phyloP scores from a whole-genome alignment of 2,888 invertebrate genomes.

The Amphipyra tragopoginis region DNA sequence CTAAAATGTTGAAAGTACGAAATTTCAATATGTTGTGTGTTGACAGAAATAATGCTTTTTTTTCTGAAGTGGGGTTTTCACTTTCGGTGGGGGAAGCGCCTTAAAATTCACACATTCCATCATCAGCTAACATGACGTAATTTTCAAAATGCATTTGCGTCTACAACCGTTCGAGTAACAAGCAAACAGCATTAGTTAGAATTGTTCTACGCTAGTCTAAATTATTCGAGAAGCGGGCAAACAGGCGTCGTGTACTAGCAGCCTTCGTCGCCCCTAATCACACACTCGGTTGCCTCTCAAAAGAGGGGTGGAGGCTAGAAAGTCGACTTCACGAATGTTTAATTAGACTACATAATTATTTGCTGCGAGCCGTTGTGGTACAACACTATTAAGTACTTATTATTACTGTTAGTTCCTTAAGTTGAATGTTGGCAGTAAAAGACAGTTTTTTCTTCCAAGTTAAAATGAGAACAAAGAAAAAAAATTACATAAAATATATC shows the following conservation, averaged over 20 bases:
- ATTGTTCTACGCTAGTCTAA: slow-evolving; percentile 47
- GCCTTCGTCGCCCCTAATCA: slow-evolving; percentile 79
- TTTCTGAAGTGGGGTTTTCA: too few relatives aligned
- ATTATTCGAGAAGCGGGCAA: slow-evolving; percentile 55
- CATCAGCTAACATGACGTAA: background rate
- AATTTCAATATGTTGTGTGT: too few relatives aligned
- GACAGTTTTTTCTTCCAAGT: background rate
- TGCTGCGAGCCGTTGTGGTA: slow-evolving; percentile 41
- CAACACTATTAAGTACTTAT: slow-evolving; percentile 30
- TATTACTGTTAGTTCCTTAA: slow-evolving; percentile 24
- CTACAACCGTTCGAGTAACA: slow-evolving; percentile 27
- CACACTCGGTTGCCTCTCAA: slow-evolving; percentile 80
- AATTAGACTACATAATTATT: slow-evolving; percentile 79
- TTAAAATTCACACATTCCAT: background rate
- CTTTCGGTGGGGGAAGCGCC: too few relatives aligned
- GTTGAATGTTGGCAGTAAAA: background rate
- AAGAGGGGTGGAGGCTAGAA: slow-evolving; percentile 71
- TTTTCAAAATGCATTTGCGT: slow-evolving; percentile 12
- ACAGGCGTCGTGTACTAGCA: slow-evolving; percentile 54
- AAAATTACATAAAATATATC: background rate
- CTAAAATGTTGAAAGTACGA: too few relatives aligned
- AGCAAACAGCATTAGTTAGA: slow-evolving; percentile 52
- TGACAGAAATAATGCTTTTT: too few relatives aligned
- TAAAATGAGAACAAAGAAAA: background rate
- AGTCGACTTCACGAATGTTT: slow-evolving; percentile 71